These are phyloP conservation scores for Belgica antarctica DNA, from an alignment of 2,888 invertebrate species.

Conservation along the genomic window DNA sequence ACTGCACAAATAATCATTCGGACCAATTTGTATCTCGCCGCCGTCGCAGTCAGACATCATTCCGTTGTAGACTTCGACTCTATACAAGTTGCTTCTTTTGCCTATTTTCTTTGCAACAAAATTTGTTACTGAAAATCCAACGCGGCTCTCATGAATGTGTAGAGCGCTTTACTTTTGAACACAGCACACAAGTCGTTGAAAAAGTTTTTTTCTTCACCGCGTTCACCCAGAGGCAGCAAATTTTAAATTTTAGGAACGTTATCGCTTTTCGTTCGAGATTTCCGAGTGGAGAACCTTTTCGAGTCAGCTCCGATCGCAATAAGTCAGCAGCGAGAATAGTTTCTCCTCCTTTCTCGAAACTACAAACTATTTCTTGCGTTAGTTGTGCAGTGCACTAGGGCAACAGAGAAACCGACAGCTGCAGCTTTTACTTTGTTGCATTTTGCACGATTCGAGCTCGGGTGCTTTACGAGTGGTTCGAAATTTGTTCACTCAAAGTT, in stretches of 20 bases:
- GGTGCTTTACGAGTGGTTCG: too few species aligned
- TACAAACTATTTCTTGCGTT: constrained; percentile 43
- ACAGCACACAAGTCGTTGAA: constrained; percentile 8
- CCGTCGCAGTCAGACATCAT: neutral
- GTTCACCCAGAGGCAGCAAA: neutral
- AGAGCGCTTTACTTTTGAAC: neutral
- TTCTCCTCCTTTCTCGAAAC: constrained; percentile 31
- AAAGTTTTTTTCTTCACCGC: constrained; percentile 8
- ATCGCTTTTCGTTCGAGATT: neutral
- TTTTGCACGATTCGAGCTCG: too few species aligned
- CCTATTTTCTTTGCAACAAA: constrained; percentile 42
- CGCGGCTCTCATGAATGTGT: constrained; percentile 28
- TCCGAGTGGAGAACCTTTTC: too few species aligned
- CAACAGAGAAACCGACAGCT: neutral
- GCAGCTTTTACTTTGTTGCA: neutral
- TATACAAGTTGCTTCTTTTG: constrained; percentile 40
- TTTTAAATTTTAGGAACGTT: constrained; percentile 17
- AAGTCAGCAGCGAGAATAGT: constrained; percentile 15
- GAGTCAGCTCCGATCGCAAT: too few species aligned
- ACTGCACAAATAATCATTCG: too few species aligned
- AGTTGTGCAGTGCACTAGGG: constrained; percentile 43
- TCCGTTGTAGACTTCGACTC: constrained; percentile 16
- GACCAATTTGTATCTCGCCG: neutral
- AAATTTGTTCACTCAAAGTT: too few species aligned
- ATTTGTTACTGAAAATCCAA: constrained; percentile 41